Evolutionary conservation across 2,888 invertebrate species (phyloP), one percentile per base, ranked within the genome.

Genomic region (Campaea margaritaria): DNA sequence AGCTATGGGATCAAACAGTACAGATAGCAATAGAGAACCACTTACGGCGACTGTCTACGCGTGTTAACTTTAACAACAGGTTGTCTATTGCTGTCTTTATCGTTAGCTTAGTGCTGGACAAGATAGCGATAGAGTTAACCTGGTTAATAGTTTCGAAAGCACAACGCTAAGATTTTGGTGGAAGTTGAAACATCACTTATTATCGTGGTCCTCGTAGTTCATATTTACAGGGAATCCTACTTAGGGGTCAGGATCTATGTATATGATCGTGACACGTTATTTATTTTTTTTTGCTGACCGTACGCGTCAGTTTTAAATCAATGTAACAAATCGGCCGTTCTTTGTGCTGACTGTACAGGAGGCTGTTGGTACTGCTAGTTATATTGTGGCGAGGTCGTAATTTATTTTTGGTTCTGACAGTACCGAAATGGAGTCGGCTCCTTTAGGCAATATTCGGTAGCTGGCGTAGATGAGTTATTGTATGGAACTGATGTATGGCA

Each of bases 381-480:
- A 31, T 31, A 7, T 9, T 31, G 10, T 31, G 31, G 75, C 79
- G 79, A 76, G 74, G 77, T 75, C 71, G 81, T 86, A 79, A 88
- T 89, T 87, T 87, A 87, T 88, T 65, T 86, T 85, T 78, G 73
- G 75, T 83, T 85, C 83, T 85, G 78, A 87, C 81, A 76, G 74
- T 78, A 77, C 77, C 71, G 70, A 69, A 69, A 63, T 67, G 44
- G 15, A 48, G 60, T 39, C 60, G 55, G 60, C 60, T 48, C 27
- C 55, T 65, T 62, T 64, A 58, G 61, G 54, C 58, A 42, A 59
- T 59, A 66, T 66, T 66, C 68, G 63, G 68, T 66, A 68, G 68
- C 68, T 42, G 34, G 45, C 28, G 42, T 62, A 31, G 49, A 67
- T 68, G 62, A 65, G 57, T 59, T 65, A 67, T 65, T 58, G 57